Base-by-base conservation (phyloP, 1,140 invertebrate species). In the Drosophila pruinosa region DNA sequence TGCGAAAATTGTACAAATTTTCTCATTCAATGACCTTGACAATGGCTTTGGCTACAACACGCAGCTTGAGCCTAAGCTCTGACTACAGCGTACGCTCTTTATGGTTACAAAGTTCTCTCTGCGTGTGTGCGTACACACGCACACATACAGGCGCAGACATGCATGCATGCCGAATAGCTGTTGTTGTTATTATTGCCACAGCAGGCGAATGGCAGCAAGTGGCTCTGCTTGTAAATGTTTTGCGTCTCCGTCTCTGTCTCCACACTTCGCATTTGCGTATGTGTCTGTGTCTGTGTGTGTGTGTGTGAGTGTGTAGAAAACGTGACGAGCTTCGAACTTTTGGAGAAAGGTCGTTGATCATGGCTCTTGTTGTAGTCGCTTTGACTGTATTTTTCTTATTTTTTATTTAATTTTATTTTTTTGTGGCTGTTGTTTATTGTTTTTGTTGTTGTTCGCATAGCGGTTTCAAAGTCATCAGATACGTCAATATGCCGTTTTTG, bases 301-400 rank as follows among this genome's bases (percentile, higher is more conserved):
- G 38, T 58, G 26, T 69, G 63, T 70, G 38, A 31, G 43, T 62
- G 68, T 85, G 80, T 80, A 83, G 80, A 83, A 83, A 85, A 86
- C 82, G 82, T 86, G 83, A 86, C 78, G 78, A 75, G 82, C 76
- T 82, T 69, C 78, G 77, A 81, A 82, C 75, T 83, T 79, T 83
- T 83, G 79, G 79, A 83, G 79, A 83, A 83, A 83, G 79, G 79
- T 83, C 79, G 75, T 83, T 83, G 79, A 83, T 83, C 79, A 83
- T 78, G 80, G 78, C 78, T 72, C 36, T 68, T 67, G 52, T 34
- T 58, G 47, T 48, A 43, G 57, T 48, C 24, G 59, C 22, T 45
- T 56, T 70, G 52, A n/a, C 21, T 70, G 52, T 47, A 4, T 57
- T 47, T 63, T 52, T 48, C 26, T 67, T 64, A 6, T 61, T 61